Evolutionary conservation across 2,113 vertebrate species (phyloP), one percentile per base, ranked within the genome.

Genomic region (Miniopterus natalensis): DNA sequence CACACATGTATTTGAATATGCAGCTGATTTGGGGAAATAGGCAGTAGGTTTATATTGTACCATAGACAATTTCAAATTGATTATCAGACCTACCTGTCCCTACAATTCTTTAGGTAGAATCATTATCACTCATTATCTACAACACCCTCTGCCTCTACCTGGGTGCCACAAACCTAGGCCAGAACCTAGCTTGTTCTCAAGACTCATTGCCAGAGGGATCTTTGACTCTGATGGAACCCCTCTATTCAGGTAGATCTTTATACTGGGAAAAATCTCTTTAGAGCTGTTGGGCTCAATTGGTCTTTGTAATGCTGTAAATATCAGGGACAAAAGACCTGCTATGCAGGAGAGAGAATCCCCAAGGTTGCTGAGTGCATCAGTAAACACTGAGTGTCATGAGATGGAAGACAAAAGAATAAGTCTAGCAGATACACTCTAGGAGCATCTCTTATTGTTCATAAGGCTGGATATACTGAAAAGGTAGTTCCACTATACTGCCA

Each of bases 51-150:
- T 89, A 63, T 40, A 75, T 47, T 78, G 1, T 51, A 74, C 23
- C 18, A 87, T 12, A 70, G 80, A 89, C 65, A 74, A 88, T 59
- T 83, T 94, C 51, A 88, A 90, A 68, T 63, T 74, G 21, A 88
- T 18, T 59, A 49, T 86, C 61, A 89, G 20, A 51, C 14, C 31
- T 79, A 18, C 3, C 3, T 92, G 2, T 84, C 91, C 14, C 92
- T 85, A 87, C 88, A 78, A 53, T 68, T 84, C 3, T 95, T 95
- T 83, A 70, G 21, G 31, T 95, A 10, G 11, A 31, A 85, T 5
- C 23, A 71, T 92, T 68, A 53, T 13, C 59, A 61, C 20, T 4
- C 47, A 61, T 93, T 63, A 75, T n/a, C 17, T 78, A 13, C 3
- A 74, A 23, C 9, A 90, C 3, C 8, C 15, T 92, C 59, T 87